Evolutionary conservation across 2,113 vertebrate species (phyloP).

Genomic region (Argyrosomus japonicus): DNA sequence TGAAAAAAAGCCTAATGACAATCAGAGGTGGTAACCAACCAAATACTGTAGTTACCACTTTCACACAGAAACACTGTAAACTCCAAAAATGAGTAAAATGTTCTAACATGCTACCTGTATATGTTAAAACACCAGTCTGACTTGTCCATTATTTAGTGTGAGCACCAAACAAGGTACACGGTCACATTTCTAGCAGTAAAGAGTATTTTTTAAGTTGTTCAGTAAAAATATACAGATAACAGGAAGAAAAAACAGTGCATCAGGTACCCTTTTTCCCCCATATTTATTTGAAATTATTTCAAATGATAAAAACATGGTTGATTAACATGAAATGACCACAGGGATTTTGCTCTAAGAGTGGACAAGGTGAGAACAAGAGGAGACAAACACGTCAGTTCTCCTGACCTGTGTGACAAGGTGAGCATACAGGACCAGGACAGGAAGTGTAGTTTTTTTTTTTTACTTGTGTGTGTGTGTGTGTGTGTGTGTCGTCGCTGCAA

Average conservation of each 20-base stretch:
- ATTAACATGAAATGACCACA: slow-evolving; percentile 77
- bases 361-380: slow-evolving; percentile 50
- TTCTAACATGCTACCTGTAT: no score
- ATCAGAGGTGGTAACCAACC: no score
- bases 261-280: slow-evolving; percentile 65
- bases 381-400: slow-evolving; percentile 53
- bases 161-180: no score
- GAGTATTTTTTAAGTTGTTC: no score
- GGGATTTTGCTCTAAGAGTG: slow-evolving; percentile 55
- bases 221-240: neutral
- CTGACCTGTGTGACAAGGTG: slow-evolving; percentile 39
- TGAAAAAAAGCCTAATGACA: no score
- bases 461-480: neutral
- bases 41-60: no score
- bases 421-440: slow-evolving; percentile 28
- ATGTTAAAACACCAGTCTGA: no score
- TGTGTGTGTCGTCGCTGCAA: neutral
- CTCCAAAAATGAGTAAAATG: no score
- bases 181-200: no score
- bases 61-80: no score
- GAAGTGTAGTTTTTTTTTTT: slow-evolving; percentile 10
- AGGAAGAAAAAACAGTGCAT: slow-evolving; percentile 4
- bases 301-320: slow-evolving; percentile 79
- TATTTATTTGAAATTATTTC: slow-evolving; percentile 80
- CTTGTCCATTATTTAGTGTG: no score